Conservation (phyloP, 2,113 vertebrate genomes). For the Podilymbus podiceps region DNA sequence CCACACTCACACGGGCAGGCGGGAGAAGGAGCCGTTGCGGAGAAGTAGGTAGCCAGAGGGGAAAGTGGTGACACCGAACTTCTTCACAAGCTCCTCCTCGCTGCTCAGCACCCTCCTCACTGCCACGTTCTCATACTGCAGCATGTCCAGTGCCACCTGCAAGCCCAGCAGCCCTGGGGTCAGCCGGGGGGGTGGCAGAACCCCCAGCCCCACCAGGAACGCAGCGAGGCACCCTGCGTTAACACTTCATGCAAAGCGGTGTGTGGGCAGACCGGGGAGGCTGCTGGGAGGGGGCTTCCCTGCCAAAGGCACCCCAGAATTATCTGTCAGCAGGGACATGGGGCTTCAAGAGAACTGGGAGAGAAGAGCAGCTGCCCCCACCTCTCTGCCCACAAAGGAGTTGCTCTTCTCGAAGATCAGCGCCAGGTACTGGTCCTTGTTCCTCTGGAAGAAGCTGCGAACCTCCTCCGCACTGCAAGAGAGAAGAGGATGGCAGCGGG, state of each 20-base stretch:
- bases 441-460: slow-evolving; percentile 81
- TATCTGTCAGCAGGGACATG: fast-evolving
- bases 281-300: neutral
- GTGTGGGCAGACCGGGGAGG: neutral
- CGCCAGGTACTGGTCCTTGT: slow-evolving; percentile 78
- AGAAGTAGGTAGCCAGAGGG: slow-evolving; percentile 86
- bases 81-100: slow-evolving; percentile 74
- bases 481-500: neutral
- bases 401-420: slow-evolving; percentile 84
- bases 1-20: slow-evolving; percentile 83
- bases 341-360: neutral
- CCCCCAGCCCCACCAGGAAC: neutral
- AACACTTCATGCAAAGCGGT: neutral
- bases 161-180: neutral
- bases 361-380: slow-evolving; percentile 35
- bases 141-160: slow-evolving; percentile 89
- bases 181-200: neutral
- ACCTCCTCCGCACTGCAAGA: slow-evolving; percentile 81
- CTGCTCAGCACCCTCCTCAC: slow-evolving; percentile 85
- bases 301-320: neutral
- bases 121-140: slow-evolving; percentile 82
- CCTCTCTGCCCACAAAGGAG: slow-evolving; percentile 91
- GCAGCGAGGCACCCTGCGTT: neutral
- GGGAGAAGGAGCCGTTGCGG: slow-evolving; percentile 74
- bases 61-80: slow-evolving; percentile 80